phyloP scores from a whole-genome alignment of 2,797 vertebrate species.

The Coreius guichenoti region DNA sequence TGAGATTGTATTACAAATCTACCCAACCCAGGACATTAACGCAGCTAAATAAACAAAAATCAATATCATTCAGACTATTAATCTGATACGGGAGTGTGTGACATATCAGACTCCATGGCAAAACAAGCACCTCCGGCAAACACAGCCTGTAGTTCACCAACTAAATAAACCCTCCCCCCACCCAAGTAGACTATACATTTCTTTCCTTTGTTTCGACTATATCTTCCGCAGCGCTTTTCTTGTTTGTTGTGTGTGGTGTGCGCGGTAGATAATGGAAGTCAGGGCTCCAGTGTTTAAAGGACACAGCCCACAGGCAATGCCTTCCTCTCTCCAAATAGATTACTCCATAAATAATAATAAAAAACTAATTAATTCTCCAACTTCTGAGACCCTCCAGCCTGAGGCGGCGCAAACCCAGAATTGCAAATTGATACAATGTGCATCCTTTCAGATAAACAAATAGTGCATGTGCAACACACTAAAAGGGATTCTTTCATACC shows the following conservation, averaged over 20 bases:
- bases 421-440: slow-evolving; percentile 82
- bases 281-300: slow-evolving; percentile 83
- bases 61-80: slow-evolving; percentile 76
- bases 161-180: not conserved
- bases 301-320: slow-evolving; percentile 79
- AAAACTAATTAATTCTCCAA: slow-evolving; percentile 90
- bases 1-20: slow-evolving; percentile 80
- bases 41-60: slow-evolving; percentile 83
- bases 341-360: slow-evolving; percentile 85
- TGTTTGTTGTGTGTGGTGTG: slow-evolving; percentile 80
- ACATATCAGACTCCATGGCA: slow-evolving; percentile 66
- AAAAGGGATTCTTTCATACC: slow-evolving; percentile 60
- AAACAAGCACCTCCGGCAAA: slow-evolving; percentile 62
- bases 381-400: slow-evolving; percentile 83
- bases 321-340: slow-evolving; percentile 66
- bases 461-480: slow-evolving; percentile 66
- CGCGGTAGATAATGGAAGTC: slow-evolving; percentile 82
- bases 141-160: slow-evolving; percentile 27
- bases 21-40: slow-evolving; percentile 77
- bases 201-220: slow-evolving; percentile 58
- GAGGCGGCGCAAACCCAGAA: slow-evolving; percentile 78
- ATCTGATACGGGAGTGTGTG: slow-evolving; percentile 75
- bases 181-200: not conserved
- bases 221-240: slow-evolving; percentile 74
- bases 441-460: slow-evolving; percentile 88